phyloP scores from a whole-genome alignment of 2,113 vertebrate species.

The Engraulis encrasicolus region DNA sequence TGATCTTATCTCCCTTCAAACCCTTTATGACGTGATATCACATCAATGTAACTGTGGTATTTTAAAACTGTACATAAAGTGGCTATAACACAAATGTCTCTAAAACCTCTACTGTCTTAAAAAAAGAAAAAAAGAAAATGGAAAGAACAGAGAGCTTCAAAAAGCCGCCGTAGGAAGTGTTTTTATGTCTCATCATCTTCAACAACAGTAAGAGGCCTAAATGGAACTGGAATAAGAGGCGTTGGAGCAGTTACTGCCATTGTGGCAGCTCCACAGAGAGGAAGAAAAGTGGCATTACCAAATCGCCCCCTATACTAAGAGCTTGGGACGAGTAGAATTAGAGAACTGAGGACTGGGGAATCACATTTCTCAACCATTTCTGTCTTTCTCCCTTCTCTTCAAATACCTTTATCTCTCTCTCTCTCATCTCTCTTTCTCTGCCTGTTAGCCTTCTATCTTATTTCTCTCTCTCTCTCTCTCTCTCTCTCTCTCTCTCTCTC shows the following conservation, averaged over 20 bases:
- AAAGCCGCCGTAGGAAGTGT: neutral
- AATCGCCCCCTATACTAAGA: neutral
- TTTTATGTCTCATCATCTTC: constrained; percentile 8
- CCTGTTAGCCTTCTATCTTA: too few relatives aligned
- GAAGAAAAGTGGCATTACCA: neutral
- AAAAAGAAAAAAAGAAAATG: neutral
- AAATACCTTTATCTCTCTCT: too few relatives aligned
- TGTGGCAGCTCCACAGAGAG: neutral
- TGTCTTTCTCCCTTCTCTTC: constrained; percentile 10
- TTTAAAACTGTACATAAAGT: neutral
- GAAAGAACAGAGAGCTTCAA: neutral
- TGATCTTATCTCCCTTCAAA: neutral
- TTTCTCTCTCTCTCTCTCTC: too few relatives aligned
- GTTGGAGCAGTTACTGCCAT: neutral
- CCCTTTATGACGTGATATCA: neutral
- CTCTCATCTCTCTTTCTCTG: too few relatives aligned
- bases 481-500: too few relatives aligned
- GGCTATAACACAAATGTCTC: neutral
- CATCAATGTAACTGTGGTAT: neutral
- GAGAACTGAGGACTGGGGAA: neutral
- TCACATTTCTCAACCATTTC: constrained; percentile 29
- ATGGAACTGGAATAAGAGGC: neutral
- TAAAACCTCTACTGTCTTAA: neutral
- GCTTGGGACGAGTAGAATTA: constrained; percentile 19
- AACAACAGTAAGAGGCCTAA: neutral